Evolutionary conservation across 92 coral and sea anemone genomes (phyloP), one percentile per base, ranked within the genome.

Genomic region (Zoanthus sansibaricus): DNA sequence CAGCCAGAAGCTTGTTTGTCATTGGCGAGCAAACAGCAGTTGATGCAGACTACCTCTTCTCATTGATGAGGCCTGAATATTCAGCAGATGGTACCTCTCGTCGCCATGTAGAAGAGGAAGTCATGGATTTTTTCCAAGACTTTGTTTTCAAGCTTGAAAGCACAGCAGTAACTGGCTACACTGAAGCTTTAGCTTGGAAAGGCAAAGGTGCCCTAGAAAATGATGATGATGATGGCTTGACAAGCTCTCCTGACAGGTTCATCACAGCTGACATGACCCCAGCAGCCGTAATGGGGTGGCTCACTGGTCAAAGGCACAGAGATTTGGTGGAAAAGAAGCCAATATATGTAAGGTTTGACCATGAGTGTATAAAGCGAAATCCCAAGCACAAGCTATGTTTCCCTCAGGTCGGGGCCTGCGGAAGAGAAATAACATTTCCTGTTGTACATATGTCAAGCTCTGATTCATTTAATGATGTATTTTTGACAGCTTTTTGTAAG

Each of bases 61-160:
- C 92, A 15, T 77, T 91, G 79, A 56, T 91, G 82, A 85, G 73
- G 48, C 94, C 94, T 4, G 87, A 88, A 75, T 91, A 82, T 51
- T 91, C 87, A 16, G 86, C 79, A 67, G 92, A 77, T 32, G 92
- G 94, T 46, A 82, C 89, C 76, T 83, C 83, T 20, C 89, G 88
- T 59, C 92, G 83, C 37, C 73, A 37, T 17, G 46, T 64, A 47
- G 90, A 88, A 88, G 92, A 88, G 75, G 46, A 66, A 45, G 78
- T 91, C 16, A 91, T 88, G 94, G 94, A 91, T 48, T 71, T 83
- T 77, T 88, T 91, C 49, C 94, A 91, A 68, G 91, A 88, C 91
- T 91, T 91, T 71, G 21, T 86, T 45, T 52, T 86, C 59, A 73
- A 13, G 47, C 47, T 75, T 10, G 84, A 86, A 77, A 79, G 76